These are phyloP conservation scores for Varecia variegata DNA, from an alignment of 2,797 vertebrate species.

Conservation along the genomic window DNA sequence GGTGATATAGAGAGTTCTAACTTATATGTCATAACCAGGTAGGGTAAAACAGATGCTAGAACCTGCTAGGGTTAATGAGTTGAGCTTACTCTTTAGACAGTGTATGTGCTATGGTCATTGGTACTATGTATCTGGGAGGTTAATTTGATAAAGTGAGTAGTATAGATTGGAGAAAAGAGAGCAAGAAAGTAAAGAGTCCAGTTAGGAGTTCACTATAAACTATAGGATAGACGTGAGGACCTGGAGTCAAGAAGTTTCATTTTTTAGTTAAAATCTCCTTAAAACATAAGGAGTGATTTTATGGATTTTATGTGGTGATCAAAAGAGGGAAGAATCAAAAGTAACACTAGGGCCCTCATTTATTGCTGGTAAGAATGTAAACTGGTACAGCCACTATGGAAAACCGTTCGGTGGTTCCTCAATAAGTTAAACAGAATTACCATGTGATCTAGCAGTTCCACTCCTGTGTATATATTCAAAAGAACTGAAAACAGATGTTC, in stretches of 20 bases:
- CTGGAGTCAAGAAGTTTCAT: not conserved
- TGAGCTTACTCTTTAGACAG: not conserved
- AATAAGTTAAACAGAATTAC: not conserved
- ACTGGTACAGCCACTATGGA: not conserved
- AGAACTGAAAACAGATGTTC: not conserved
- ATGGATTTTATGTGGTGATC: not conserved
- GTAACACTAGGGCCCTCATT: not conserved
- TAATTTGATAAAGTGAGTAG: not conserved
- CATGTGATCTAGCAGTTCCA: not conserved
- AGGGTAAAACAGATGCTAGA: not conserved
- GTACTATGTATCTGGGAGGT: not conserved
- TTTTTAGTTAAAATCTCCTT: not conserved
- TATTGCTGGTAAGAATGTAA: not conserved
- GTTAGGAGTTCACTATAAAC: not conserved
- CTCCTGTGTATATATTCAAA: not conserved
- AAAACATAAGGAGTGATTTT: not conserved
- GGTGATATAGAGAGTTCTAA: not conserved
- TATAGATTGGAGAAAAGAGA: not conserved
- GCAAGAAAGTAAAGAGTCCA: not conserved
- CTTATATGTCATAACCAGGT: not conserved
- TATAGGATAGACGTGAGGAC: not conserved
- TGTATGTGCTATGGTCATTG: not conserved
- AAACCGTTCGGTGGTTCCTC: not conserved
- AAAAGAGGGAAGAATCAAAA: not conserved
- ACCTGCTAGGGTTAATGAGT: not conserved